Evolutionary conservation across 1,140 invertebrate species (phyloP), one percentile per base, ranked within the genome.

Genomic region (Cheumatopsyche charites): DNA sequence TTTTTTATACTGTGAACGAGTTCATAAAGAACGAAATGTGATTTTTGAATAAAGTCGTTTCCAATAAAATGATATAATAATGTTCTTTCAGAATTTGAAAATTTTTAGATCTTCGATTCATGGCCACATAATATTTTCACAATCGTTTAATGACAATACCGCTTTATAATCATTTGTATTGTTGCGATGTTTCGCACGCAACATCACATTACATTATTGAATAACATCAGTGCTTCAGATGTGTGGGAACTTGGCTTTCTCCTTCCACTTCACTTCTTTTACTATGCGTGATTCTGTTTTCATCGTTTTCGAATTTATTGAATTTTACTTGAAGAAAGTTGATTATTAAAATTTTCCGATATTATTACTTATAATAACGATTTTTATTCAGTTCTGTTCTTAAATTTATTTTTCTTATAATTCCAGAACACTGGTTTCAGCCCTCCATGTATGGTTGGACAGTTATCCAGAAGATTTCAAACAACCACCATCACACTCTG

Each of bases 391-490:
- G 13, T 62, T 23, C 4, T 62, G 13, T 23, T 9, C 6, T 69
- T 49, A 67, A 21, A 23, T 49, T 43, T 7, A 42, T 61, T 61
- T 45, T 12, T 63, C 23, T 71, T 55, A 29, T 47, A n/a, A 36
- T 80, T 79, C 21, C 78, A 95, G 93, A 83, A 96, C 95, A 67
- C 87, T 98, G 77, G 88, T 93, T 72, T 90, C 91, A 72, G 91
- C 95, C 70, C 86, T 98, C 68, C 93, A 97, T 79, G 95, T 98
- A 6, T 99, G 97, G 97, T 82, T 99, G 76, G 97, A 99, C 81
- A 93, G 93, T 52, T 98, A 97, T 81, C 92, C 95, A 45, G 96
- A 98, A 82, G 97, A 99, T 83, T 99, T 98, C 88, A 90, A 91
- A 62, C 91, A 95, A 75, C 88, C 91, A n/a, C 94, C 95, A 45